Conservation (phyloP, 2,113 vertebrate species). For the Bothrops jararaca region DNA sequence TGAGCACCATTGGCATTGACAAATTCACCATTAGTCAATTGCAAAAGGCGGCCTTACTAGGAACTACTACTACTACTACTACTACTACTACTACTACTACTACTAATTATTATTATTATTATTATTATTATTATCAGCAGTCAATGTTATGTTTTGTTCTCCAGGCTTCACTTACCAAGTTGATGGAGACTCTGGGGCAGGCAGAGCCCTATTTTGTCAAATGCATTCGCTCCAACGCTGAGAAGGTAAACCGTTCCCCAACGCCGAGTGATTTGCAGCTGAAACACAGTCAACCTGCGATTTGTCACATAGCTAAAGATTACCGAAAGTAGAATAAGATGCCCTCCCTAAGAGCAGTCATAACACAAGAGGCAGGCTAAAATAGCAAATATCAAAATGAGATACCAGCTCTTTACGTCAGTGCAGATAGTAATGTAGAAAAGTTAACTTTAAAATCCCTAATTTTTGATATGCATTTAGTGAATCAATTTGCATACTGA, state of each 20-base stretch:
- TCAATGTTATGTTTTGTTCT: conserved; percentile 20
- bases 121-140: fast-evolving
- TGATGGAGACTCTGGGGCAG: conserved; percentile 96
- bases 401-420: background rate
- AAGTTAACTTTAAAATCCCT: background rate
- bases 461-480: background rate
- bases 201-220: conserved; percentile 99
- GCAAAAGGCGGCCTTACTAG: too few relatives aligned
- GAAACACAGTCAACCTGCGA: background rate
- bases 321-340: background rate
- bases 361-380: background rate
- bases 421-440: background rate
- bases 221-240: conserved; percentile 96
- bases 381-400: background rate
- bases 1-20: too few relatives aligned
- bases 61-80: too few relatives aligned
- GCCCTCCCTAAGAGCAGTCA: background rate
- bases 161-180: conserved; percentile 92
- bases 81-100: too few relatives aligned
- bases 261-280: background rate
- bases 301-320: background rate
- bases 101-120: too few relatives aligned
- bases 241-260: conserved; percentile 78
- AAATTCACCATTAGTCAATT: too few relatives aligned
- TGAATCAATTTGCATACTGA: background rate